These are phyloP conservation scores for Abramis brama DNA, from an alignment of 2,113 vertebrate species.

Conservation along the genomic window DNA sequence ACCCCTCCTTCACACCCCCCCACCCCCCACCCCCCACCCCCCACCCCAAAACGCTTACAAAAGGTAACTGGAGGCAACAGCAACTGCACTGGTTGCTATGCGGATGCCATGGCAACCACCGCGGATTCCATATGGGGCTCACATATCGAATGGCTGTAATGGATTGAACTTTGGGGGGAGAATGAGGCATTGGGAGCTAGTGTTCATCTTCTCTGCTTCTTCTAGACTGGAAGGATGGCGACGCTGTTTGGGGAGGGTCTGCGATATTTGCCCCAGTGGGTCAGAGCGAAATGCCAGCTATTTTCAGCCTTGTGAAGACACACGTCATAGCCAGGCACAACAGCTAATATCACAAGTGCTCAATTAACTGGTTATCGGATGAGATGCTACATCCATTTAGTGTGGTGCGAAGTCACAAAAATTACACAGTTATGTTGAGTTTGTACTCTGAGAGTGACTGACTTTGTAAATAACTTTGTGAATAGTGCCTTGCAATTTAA, in stretches of 20 bases:
- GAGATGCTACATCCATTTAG: slow-evolving; percentile 38
- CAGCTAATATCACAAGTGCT: slow-evolving; percentile 39
- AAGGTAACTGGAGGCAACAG: slow-evolving; percentile 58
- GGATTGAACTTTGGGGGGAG: slow-evolving; percentile 52
- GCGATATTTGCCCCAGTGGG: slow-evolving; percentile 25
- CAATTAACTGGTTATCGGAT: slow-evolving; percentile 46
- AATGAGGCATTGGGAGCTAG: slow-evolving; percentile 1
- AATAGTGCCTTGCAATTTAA: neutral
- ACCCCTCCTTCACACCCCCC: slow-evolving; percentile 12
- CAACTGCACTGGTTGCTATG: slow-evolving; percentile 56
- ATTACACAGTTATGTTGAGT: neutral
- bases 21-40: neutral
- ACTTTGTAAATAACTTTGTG: neutral
- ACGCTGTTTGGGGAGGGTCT: neutral
- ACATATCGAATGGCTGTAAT: slow-evolving; percentile 55
- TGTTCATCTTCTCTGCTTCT: slow-evolving; percentile 41
- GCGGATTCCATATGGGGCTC: slow-evolving; percentile 51
- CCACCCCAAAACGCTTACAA: slow-evolving; percentile 32
- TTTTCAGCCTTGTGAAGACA: slow-evolving; percentile 38
- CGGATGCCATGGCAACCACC: slow-evolving; percentile 59
- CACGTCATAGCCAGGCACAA: slow-evolving; percentile 36
- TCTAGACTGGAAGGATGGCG: neutral
- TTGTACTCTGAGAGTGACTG: neutral
- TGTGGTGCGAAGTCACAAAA: slow-evolving; percentile 21
- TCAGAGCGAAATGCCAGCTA: slow-evolving; percentile 55